A percentile compares a stretch with the other conserved stretches of the same genome.
phyloP scores from a whole-genome alignment of 1,140 invertebrate species.

The Drosophila takahashii region DNA sequence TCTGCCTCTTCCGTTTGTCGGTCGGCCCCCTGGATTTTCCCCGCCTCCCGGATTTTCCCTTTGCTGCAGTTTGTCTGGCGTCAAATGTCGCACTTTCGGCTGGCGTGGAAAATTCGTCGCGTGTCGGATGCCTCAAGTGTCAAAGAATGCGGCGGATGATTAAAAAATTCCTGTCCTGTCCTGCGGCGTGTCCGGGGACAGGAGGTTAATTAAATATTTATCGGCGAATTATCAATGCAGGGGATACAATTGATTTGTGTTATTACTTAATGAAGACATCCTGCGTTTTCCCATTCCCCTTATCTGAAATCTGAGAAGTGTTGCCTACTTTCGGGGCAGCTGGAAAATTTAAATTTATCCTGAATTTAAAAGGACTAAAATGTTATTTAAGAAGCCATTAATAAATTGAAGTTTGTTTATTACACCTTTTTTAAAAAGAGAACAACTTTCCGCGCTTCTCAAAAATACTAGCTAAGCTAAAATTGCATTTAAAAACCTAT shows the following conservation, averaged over 20 bases:
- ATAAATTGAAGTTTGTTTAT: too few relatives aligned
- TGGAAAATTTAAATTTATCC: neutral
- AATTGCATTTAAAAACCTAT: too few relatives aligned
- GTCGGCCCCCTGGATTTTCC: neutral
- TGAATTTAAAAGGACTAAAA: neutral
- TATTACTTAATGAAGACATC: constrained; percentile 51
- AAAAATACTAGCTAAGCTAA: too few relatives aligned
- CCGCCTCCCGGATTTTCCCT: neutral
- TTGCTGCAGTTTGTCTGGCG: constrained; percentile 45
- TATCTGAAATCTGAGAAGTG: neutral
- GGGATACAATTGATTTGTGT: constrained; percentile 51
- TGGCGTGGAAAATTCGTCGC: constrained; percentile 67
- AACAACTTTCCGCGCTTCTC: too few relatives aligned
- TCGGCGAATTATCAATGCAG: constrained; percentile 48
- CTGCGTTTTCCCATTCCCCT: neutral
- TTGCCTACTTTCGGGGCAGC: neutral
- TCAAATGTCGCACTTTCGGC: constrained; percentile 74
- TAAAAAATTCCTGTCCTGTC: constrained; percentile 67
- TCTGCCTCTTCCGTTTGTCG: neutral
- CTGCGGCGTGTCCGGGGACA: constrained; percentile 29
- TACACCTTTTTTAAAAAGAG: too few relatives aligned
- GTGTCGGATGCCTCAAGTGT: constrained; percentile 58
- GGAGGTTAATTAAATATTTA: constrained; percentile 55
- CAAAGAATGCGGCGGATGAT: constrained; percentile 76
- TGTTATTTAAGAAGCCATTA: too few relatives aligned